Percentiles rank a stretch among this genome's conserved stretches.
phyloP scores from a whole-genome alignment of 1,140 invertebrate species.

The Trichomalopsis sarcophagae region DNA sequence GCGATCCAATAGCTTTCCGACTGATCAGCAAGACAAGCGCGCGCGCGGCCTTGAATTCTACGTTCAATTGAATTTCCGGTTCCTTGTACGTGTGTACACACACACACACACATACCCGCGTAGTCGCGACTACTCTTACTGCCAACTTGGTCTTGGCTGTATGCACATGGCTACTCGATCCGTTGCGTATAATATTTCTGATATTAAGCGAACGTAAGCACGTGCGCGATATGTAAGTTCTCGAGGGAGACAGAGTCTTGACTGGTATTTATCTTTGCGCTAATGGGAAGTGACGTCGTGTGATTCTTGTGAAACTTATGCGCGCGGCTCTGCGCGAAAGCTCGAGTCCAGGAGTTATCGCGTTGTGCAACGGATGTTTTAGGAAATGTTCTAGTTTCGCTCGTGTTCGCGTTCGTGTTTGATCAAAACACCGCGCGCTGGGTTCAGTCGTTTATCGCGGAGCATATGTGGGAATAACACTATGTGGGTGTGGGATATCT shows the following conservation, averaged over 20 bases:
- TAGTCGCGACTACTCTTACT: background rate
- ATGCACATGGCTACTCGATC: background rate
- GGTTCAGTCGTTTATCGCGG: too few species aligned
- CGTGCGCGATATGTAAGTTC: background rate
- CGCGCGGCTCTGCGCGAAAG: background rate
- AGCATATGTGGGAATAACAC: too few species aligned
- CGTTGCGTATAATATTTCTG: background rate
- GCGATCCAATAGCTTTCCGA: conserved; percentile 17
- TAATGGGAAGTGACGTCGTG: conserved; percentile 2
- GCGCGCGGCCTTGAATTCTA: conserved; percentile 36
- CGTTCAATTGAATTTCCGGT: conserved; percentile 22
- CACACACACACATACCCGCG: background rate
- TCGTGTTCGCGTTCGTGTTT: background rate
- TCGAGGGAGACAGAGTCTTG: background rate
- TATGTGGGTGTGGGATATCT: too few species aligned
- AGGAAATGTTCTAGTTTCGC: background rate
- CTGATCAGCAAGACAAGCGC: background rate
- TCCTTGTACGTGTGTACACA: background rate
- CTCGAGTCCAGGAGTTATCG: background rate
- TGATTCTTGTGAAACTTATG: background rate
- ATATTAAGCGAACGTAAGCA: conserved; percentile 5
- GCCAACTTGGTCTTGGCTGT: background rate
- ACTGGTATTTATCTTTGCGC: conserved; percentile 7
- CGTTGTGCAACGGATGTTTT: background rate
- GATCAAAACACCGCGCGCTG: background rate